A percentile compares a stretch with the other conserved stretches of the same genome.
These are phyloP conservation scores for Orthosia gracilis DNA, from an alignment of 2,888 invertebrate genomes.

Conservation along the genomic window DNA sequence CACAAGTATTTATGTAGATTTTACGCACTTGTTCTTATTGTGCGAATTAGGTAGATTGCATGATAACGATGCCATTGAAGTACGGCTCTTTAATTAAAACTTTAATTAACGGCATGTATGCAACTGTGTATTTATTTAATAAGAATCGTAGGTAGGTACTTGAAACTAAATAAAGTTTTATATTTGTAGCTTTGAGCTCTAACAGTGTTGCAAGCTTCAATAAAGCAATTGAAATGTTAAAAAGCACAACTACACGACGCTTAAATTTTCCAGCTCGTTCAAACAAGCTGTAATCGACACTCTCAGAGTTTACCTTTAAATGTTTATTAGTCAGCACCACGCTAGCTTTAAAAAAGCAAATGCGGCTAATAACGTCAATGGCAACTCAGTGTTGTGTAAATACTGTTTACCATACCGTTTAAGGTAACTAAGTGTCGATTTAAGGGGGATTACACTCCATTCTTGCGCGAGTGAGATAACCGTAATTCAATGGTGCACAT, in stretches of 20 bases:
- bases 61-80: conserved; percentile 71
- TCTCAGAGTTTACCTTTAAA: conserved; percentile 36
- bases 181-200: conserved; percentile 10
- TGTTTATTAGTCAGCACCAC: conserved; percentile 51
- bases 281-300: conserved; percentile 55
- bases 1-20: conserved; percentile 84
- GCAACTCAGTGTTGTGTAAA: conserved; percentile 62
- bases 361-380: conserved; percentile 57
- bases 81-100: conserved; percentile 71
- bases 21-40: conserved; percentile 79
- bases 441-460: conserved; percentile 75
- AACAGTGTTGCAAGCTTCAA: conserved; percentile 40
- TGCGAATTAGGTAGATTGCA: conserved; percentile 76
- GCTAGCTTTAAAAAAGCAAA: conserved; percentile 59
- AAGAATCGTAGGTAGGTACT: not conserved
- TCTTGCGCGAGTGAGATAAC: conserved; percentile 78
- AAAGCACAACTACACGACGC: conserved; percentile 34
- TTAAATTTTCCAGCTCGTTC: conserved; percentile 47
- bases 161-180: conserved; percentile 30
- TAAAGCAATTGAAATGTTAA: conserved; percentile 53
- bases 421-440: conserved; percentile 74
- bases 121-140: conserved; percentile 25
- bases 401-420: conserved; percentile 72
- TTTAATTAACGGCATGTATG: conserved; percentile 26
- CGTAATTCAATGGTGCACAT: conserved; percentile 79